These are phyloP conservation scores for Biston betularia DNA, from an alignment of 2,888 invertebrate genomes.

Conservation along the genomic window DNA sequence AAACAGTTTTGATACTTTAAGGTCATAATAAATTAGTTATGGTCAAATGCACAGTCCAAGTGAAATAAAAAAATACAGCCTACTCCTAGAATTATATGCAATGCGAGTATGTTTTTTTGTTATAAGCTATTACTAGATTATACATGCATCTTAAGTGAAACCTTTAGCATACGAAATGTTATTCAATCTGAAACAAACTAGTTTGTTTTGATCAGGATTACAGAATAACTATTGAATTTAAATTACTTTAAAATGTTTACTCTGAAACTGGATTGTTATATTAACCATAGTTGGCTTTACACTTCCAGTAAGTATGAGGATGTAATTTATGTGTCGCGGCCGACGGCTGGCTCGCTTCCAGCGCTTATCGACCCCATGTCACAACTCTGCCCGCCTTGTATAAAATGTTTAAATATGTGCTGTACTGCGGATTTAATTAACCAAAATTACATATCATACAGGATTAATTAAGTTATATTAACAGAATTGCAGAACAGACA, in stretches of 20 bases:
- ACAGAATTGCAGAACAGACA: not conserved
- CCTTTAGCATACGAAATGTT: too few relatives aligned
- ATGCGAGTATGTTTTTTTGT: not conserved
- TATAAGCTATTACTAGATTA: too few relatives aligned
- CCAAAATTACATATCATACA: not conserved
- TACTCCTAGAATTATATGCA: not conserved
- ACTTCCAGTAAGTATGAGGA: conserved; percentile 51
- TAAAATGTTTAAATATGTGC: conserved; percentile 6
- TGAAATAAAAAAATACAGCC: not conserved
- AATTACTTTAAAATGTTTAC: not conserved
- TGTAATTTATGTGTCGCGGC: conserved; percentile 75
- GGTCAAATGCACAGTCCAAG: not conserved
- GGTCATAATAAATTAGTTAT: not conserved
- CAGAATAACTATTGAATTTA: too few relatives aligned
- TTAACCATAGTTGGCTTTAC: not conserved
- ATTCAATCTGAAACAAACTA: too few relatives aligned
- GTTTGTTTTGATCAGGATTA: too few relatives aligned
- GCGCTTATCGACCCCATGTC: conserved; percentile 77
- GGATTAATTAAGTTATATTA: not conserved
- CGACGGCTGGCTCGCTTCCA: conserved; percentile 84
- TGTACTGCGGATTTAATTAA: not conserved
- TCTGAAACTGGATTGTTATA: not conserved
- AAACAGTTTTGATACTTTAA: not conserved
- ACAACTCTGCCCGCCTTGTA: conserved; percentile 48
- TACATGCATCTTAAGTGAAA: too few relatives aligned